Evolutionary conservation across 1,140 invertebrate genomes (phyloP), one percentile per base, ranked within the genome.

Genomic region (Maconellicoccus hirsutus): DNA sequence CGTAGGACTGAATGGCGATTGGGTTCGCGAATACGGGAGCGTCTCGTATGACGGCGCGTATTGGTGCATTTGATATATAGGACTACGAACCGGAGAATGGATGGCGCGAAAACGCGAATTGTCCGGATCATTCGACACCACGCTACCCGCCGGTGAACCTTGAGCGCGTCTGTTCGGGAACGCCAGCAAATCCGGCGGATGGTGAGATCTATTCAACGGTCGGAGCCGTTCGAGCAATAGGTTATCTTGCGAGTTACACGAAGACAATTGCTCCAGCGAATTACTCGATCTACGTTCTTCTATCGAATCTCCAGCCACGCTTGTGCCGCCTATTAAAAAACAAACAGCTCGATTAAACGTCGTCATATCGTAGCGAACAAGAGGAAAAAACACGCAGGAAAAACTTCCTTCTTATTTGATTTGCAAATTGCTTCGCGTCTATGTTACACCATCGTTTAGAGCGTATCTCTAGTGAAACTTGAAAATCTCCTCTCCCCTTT

Each of bases 141-240:
- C 87, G 75, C 86, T 88, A 4, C 85, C 85, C 73, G 86, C 85
- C 16, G 87, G 87, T 8, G 87, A 88, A 70, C 86, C 85, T 75
- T 87, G 86, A 12, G 79, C 72, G 74, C 81, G 80, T 73, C 87
- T 78, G 59, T 85, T 79, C 71, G 90, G 89, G 75, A 92, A 90
- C 0, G 92, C 87, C 52, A 94, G 79, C 27, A 94, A 79, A 75
- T 93, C 91, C 0, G 91, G 91, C 25, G 90, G 91, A 76, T 87
- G 87, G 59, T 72, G 69, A 19, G 71, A 42, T 27, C 69, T 27
- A 33, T 21, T 25, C 8, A 66, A 8, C 2, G 25, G 8, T 7
- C 27, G 70, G 23, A 22, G 42, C 4, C 26, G 59, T n/a, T 71
- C 33, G 27, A 26, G 25, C 22, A 66, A 26, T 22, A 66, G 61